Evolutionary conservation across 2,797 vertebrate species (phyloP).

Genomic region (Tiaroga cobitis): DNA sequence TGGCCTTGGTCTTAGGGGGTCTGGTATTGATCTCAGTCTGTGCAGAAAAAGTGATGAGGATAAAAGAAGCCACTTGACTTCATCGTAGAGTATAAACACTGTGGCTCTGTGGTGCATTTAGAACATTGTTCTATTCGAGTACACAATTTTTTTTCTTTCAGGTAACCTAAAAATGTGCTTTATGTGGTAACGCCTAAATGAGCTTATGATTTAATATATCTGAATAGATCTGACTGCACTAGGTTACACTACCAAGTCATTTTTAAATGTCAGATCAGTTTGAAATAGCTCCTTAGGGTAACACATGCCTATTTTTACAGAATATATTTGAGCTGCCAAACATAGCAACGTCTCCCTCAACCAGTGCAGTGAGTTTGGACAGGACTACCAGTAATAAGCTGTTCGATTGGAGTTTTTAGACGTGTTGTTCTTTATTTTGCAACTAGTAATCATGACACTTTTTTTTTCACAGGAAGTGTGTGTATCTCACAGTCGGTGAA

Average conservation of each 20-base stretch:
- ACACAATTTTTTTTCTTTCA: background rate
- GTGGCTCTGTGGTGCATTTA: background rate
- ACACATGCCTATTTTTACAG: constrained; percentile 4
- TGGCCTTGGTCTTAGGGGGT: background rate
- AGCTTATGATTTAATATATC: background rate
- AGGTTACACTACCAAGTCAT: background rate
- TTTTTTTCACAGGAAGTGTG: constrained; percentile 81
- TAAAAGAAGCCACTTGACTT: constrained; percentile 11
- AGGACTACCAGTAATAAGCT: constrained; percentile 3
- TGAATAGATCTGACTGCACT: background rate
- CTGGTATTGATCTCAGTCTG: background rate
- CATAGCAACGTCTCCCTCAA: background rate
- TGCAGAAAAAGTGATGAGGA: constrained; percentile 14
- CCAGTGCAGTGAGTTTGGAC: background rate
- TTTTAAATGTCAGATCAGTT: background rate
- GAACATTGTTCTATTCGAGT: constrained; percentile 7
- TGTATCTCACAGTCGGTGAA: constrained; percentile 97
- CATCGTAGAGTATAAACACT: background rate
- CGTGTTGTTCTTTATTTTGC: background rate
- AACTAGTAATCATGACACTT: constrained; percentile 13
- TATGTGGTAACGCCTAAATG: background rate
- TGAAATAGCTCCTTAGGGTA: background rate
- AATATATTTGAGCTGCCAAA: constrained; percentile 11
- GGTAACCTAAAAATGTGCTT: background rate
- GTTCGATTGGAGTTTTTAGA: background rate